phyloP scores from a whole-genome alignment of 2,113 vertebrate species.

The Cygnus buccinator region DNA sequence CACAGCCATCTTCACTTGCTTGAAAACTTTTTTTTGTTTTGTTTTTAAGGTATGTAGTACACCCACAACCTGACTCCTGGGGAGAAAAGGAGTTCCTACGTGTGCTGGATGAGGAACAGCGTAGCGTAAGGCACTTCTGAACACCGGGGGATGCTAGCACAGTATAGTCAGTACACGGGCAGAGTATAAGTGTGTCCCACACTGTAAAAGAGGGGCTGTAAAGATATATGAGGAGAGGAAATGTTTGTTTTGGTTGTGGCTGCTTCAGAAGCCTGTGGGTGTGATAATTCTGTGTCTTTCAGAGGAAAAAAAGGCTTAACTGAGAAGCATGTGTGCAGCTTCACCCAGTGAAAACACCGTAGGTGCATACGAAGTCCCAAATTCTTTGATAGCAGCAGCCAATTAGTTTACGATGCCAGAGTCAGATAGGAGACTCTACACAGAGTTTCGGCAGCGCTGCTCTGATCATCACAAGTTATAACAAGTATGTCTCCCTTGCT shows the following conservation, averaged over 20 bases:
- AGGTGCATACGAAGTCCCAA: not conserved
- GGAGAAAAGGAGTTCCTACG: not conserved
- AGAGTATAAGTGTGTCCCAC: not conserved
- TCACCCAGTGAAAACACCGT: not conserved
- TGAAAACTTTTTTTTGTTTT: not conserved
- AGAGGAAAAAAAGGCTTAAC: not conserved
- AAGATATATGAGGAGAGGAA: not conserved
- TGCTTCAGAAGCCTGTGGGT: not conserved
- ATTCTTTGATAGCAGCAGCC: not conserved
- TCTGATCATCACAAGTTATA: conserved; percentile 23
- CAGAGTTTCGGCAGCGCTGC: not conserved
- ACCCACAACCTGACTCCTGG: not conserved
- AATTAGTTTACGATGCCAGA: conserved; percentile 9
- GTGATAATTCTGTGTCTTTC: not conserved
- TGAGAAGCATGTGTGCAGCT: not conserved
- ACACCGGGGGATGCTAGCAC: not conserved
- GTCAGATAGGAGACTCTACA: not conserved
- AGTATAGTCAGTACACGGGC: not conserved
- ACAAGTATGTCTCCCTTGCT: not conserved
- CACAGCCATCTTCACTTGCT: not conserved
- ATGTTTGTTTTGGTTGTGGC: not conserved
- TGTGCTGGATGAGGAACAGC: not conserved
- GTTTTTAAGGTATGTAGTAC: not conserved
- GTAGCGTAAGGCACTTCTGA: not conserved
- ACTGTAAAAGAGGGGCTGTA: not conserved